Conservation (phyloP, 1,140 invertebrate genomes). For the Drosophila ambigua region DNA sequence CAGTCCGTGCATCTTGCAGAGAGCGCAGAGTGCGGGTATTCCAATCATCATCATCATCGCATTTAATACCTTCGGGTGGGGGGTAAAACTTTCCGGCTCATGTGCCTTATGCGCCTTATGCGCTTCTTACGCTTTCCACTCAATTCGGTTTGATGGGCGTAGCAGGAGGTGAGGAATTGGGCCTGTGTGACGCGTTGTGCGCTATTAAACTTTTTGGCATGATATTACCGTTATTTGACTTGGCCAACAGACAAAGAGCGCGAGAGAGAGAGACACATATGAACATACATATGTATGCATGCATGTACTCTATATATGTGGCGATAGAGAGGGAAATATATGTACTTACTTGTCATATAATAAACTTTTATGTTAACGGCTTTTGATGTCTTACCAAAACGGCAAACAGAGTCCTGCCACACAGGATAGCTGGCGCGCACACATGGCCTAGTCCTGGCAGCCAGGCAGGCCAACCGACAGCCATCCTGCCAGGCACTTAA, state of each 20-base stretch:
- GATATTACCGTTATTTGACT: slow-evolving; percentile 71
- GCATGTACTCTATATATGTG: too few species aligned
- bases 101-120: slow-evolving; percentile 56
- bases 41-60: slow-evolving; percentile 40
- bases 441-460: slow-evolving; percentile 48
- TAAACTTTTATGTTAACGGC: slow-evolving; percentile 80
- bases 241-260: slow-evolving; percentile 32
- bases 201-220: slow-evolving; percentile 81
- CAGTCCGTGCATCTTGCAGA: slow-evolving; percentile 38
- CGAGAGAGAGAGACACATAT: not conserved
- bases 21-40: slow-evolving; percentile 17
- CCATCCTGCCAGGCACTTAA: slow-evolving; percentile 54
- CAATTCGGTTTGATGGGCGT: slow-evolving; percentile 58
- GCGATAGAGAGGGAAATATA: slow-evolving; percentile 32
- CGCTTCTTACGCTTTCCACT: slow-evolving; percentile 72
- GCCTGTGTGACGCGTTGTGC: slow-evolving; percentile 58
- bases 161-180: not conserved
- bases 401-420: slow-evolving; percentile 33
- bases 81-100: slow-evolving; percentile 64
- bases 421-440: slow-evolving; percentile 22
- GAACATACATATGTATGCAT: not conserved
- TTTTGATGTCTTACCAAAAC: slow-evolving; percentile 68
- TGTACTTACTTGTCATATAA: slow-evolving; percentile 80
- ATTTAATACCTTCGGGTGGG: slow-evolving; percentile 22
- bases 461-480: slow-evolving; percentile 6